Evolutionary conservation across 2,113 vertebrate species (phyloP).

Genomic region (Aegotheles bennettii): DNA sequence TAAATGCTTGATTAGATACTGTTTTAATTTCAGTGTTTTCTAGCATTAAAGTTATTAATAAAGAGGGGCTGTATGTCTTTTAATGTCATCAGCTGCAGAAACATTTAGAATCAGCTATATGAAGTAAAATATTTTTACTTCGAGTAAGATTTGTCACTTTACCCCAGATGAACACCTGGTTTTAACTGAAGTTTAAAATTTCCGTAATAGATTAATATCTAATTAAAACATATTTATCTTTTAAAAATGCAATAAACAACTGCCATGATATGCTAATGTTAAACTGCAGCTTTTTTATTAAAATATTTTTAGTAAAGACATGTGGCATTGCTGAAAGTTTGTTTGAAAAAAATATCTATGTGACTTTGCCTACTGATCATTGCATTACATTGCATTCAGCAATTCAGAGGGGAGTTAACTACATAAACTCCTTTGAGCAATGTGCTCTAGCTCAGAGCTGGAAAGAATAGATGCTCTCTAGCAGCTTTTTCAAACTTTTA

Average conservation of each 20-base stretch:
- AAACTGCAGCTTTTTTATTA: not conserved
- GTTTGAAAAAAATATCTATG: not conserved
- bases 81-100: not conserved
- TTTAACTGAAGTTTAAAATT: not conserved
- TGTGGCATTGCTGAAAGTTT: not conserved
- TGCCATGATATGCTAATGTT: not conserved
- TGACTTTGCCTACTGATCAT: not conserved
- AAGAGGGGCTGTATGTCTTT: not conserved
- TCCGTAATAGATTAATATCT: not conserved
- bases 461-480: not conserved
- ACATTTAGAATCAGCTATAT: not conserved
- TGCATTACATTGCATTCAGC: not conserved
- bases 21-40: not conserved
- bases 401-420: not conserved
- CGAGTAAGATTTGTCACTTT: not conserved
- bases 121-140: not conserved
- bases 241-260: not conserved
- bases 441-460: not conserved
- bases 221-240: not conserved
- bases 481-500: not conserved
- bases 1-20: not conserved
- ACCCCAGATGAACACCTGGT: not conserved
- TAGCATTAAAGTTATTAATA: not conserved
- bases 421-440: not conserved
- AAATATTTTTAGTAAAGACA: not conserved